Conservation (phyloP, 2,113 vertebrate species). For the Fukomys damarensis region DNA sequence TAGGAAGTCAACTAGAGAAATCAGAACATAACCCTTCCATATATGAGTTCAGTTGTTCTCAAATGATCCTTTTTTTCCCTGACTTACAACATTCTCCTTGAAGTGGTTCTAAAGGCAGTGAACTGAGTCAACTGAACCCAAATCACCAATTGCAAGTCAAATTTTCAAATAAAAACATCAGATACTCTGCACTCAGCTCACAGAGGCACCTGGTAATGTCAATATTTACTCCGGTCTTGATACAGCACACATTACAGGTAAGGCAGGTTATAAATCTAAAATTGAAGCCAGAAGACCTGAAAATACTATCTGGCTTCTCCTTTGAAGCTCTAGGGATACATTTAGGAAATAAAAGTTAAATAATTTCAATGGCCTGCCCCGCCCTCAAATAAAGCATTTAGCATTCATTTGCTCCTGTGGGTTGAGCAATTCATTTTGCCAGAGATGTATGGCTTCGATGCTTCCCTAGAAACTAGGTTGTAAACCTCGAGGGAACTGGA, state of each 20-base stretch:
- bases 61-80: background rate
- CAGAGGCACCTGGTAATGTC: background rate
- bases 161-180: background rate
- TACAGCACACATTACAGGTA: background rate
- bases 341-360: slow-evolving; percentile 33
- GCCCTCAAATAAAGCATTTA: slow-evolving; percentile 29
- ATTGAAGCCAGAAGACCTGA: background rate
- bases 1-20: slow-evolving; percentile 27
- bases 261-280: background rate
- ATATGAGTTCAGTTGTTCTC: background rate
- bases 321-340: background rate
- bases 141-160: background rate
- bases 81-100: background rate
- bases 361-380: slow-evolving; percentile 28
- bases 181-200: background rate
- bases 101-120: background rate
- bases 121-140: background rate
- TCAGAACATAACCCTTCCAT: background rate
- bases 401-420: background rate
- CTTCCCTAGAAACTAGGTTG: slow-evolving; percentile 57
- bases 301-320: slow-evolving; percentile 15
- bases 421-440: background rate
- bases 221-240: background rate
- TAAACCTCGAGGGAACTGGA: background rate
- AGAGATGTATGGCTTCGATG: background rate